Evolutionary conservation across 2,113 vertebrate genomes (phyloP).

Genomic region (Tupaia tana): DNA sequence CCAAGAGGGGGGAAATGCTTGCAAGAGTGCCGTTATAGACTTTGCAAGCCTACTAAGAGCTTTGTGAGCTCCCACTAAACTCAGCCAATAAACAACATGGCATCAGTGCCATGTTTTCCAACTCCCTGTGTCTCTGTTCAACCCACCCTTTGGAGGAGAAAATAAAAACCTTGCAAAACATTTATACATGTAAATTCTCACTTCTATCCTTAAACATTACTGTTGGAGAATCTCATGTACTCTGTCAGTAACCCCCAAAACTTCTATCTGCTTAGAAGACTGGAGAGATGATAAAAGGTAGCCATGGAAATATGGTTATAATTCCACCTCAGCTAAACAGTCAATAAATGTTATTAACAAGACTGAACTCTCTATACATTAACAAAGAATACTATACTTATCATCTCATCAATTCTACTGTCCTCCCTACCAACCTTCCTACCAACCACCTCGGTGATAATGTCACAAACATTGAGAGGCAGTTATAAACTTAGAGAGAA

Average conservation of each 20-base stretch:
- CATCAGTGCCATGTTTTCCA: too few species aligned
- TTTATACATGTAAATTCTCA: not conserved
- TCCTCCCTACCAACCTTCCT: too few species aligned
- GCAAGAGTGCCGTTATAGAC: too few species aligned
- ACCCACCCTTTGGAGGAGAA: too few species aligned
- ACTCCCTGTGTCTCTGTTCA: too few species aligned
- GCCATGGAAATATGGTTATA: not conserved
- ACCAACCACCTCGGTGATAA: not conserved
- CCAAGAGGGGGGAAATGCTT: too few species aligned
- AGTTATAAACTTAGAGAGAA: not conserved
- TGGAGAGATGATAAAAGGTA: not conserved
- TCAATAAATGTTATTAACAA: not conserved
- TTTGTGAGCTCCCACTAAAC: too few species aligned
- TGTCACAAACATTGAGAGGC: not conserved
- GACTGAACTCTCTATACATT: not conserved
- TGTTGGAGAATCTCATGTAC: not conserved
- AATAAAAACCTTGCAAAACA: too few species aligned
- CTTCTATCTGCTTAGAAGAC: not conserved
- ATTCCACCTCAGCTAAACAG: not conserved
- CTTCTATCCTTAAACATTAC: not conserved
- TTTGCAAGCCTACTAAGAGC: too few species aligned
- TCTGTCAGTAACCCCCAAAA: not conserved
- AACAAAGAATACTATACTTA: not conserved
- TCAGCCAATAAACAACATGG: too few species aligned
- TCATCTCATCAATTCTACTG: too few species aligned